These are phyloP conservation scores for Malurus elegans DNA, from an alignment of 2,113 vertebrate genomes.

Conservation along the genomic window DNA sequence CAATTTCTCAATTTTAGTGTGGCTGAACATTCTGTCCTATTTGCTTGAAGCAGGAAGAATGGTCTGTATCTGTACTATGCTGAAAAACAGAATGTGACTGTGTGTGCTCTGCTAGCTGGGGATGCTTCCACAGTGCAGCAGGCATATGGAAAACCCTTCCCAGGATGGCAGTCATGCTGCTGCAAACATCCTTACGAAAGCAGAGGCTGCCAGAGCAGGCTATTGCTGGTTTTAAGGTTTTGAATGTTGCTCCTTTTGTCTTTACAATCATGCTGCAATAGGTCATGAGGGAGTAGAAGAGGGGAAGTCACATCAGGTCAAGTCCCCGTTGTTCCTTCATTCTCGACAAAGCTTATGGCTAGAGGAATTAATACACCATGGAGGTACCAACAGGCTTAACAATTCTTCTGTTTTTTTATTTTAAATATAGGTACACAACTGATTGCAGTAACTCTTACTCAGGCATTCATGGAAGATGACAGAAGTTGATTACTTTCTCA, in stretches of 20 bases:
- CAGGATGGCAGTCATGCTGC: not conserved
- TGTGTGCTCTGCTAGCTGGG: accelerated
- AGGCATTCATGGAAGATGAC: not conserved
- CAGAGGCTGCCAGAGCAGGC: not conserved
- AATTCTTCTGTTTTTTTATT: not conserved
- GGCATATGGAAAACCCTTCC: not conserved
- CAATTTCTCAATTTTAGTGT: not conserved
- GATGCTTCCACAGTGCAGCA: not conserved
- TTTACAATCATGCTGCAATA: not conserved
- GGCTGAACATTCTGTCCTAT: not conserved
- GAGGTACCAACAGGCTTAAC: not conserved
- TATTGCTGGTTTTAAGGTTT: not conserved
- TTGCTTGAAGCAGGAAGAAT: not conserved
- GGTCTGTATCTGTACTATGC: not conserved
- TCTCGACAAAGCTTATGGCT: not conserved
- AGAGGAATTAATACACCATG: not conserved
- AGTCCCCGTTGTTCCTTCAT: not conserved
- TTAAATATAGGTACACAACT: not conserved
- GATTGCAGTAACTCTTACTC: not conserved
- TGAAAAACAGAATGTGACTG: not conserved
- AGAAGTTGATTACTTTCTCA: not conserved
- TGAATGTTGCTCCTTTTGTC: not conserved
- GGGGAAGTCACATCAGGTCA: not conserved
- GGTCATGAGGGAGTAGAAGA: not conserved
- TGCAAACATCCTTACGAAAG: not conserved